Base-by-base conservation (phyloP, 2,797 vertebrate genomes). In the Karalla daura region DNA sequence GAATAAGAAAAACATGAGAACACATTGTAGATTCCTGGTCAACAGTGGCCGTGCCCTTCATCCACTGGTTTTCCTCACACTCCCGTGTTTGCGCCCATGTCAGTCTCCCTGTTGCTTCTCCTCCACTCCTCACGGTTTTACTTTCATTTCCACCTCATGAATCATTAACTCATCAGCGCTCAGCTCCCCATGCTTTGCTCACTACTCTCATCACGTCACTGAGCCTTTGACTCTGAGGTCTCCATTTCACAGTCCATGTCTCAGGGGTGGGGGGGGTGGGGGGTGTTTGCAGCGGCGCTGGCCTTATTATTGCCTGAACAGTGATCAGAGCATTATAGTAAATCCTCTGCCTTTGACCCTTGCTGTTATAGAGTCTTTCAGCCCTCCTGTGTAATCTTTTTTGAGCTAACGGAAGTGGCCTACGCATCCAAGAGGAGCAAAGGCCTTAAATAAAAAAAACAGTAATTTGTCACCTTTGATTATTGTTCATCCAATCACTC, bases 131-230 rank as follows among this genome's bases (percentile, higher is more conserved):
- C 17, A 12, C 23, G 58, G 28, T 30, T n/a, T 30, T 10, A 27
- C 50, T 81, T 44, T 63, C 14, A 7, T 24, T 62, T 52, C 10
- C 14, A 46, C 50, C 15, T 45, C 45, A 9, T 18, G 33, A 44
- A 11, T 68, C 62, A 74, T 76, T 76, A 70, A 52, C 41, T 65
- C 15, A 24, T 73, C 49, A 17, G 33, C 37, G 28, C 41, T 58
- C 45, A 46, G 27, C 51, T 54, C 3, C 18, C 17, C 1, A 27
- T 70, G 39, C 23, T 58, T 61, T 32, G 39, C 23, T 53, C 8
- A 0, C 21, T 18, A 10, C 44, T 62, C 47, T 27, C 17, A 17
- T 63, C 39, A 25, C 14, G 6, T 43, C 0, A 0, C 36, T 49
- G 39, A 64, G 36, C 49, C 6, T 56, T 41, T 0, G 43, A 27